Conservation (phyloP, 1,140 invertebrate genomes). For the Drosophila tsacasi region DNA sequence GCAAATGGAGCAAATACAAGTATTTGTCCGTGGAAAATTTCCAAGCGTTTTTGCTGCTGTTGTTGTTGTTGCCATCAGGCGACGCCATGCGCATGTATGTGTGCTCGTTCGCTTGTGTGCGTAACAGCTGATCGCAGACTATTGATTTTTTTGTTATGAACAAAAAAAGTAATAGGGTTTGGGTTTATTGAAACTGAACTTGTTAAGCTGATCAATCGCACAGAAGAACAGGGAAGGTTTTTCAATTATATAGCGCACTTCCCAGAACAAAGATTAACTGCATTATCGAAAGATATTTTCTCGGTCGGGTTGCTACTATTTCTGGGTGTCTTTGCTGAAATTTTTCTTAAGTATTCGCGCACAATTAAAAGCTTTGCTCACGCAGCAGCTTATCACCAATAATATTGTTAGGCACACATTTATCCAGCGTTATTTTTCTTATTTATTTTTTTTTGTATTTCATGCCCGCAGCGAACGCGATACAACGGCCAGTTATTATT, state of each 20-base stretch:
- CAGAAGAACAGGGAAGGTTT: conserved; percentile 2
- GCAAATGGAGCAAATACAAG: conserved; percentile 18
- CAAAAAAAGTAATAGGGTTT: conserved; percentile 3
- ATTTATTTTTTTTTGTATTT: background rate
- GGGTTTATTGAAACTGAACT: conserved; percentile 1
- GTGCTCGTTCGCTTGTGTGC: conserved; percentile 33
- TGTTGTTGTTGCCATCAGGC: conserved; percentile 36
- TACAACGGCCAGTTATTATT: background rate
- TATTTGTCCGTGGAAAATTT: conserved; percentile 69
- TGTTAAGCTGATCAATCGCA: background rate
- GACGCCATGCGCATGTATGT: conserved; percentile 21
- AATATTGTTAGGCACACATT: conserved; percentile 27
- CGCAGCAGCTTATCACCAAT: conserved; percentile 62
- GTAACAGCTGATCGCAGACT: conserved; percentile 71
- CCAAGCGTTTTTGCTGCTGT: conserved; percentile 48
- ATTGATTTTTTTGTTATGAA: conserved; percentile 59
- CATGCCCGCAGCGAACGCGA: conserved; percentile 16
- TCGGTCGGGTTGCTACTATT: conserved; percentile 6
- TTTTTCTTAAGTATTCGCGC: conserved; percentile 43
- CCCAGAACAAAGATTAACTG: conserved; percentile 21
- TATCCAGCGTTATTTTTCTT: conserved; percentile 4
- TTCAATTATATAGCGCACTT: conserved; percentile 39
- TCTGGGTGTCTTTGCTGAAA: conserved; percentile 24
- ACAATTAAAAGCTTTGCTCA: conserved; percentile 65
- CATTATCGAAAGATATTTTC: conserved; percentile 3